A percentile compares a stretch with the other conserved stretches of the same genome.
Evolutionary conservation across 2,113 vertebrate species (phyloP).

Genomic region (Orientallactaga bullata): DNA sequence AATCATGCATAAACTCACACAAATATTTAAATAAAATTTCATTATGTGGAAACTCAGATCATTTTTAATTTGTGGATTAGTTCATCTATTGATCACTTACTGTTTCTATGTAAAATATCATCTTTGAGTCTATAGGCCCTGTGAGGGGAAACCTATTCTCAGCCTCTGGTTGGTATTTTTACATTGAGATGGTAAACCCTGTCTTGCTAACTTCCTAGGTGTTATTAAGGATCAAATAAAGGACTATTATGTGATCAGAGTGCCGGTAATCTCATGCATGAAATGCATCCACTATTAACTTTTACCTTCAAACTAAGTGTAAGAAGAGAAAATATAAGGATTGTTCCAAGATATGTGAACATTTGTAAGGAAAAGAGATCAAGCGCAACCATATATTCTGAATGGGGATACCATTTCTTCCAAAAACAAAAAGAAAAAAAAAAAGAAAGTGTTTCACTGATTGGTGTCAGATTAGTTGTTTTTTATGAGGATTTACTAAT

Average conservation of each 20-base stretch:
- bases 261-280: neutral
- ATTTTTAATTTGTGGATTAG: constrained; percentile 5
- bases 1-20: no score
- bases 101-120: neutral
- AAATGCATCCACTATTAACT: neutral
- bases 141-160: neutral
- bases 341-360: neutral
- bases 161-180: neutral
- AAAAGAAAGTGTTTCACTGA: no score
- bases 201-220: neutral
- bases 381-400: neutral
- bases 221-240: neutral
- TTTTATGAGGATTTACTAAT: neutral
- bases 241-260: neutral
- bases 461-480: neutral
- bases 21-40: neutral
- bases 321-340: neutral
- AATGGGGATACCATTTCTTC: neutral
- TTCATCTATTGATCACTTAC: neutral
- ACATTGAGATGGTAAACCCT: neutral
- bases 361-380: neutral
- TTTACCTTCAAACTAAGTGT: neutral
- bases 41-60: neutral
- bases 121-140: neutral
- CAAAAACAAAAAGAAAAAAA: no score